Percentiles rank a stretch among this genome's conserved stretches.
Evolutionary conservation across 2,888 invertebrate species (phyloP).

Genomic region (Tipula lateralis): DNA sequence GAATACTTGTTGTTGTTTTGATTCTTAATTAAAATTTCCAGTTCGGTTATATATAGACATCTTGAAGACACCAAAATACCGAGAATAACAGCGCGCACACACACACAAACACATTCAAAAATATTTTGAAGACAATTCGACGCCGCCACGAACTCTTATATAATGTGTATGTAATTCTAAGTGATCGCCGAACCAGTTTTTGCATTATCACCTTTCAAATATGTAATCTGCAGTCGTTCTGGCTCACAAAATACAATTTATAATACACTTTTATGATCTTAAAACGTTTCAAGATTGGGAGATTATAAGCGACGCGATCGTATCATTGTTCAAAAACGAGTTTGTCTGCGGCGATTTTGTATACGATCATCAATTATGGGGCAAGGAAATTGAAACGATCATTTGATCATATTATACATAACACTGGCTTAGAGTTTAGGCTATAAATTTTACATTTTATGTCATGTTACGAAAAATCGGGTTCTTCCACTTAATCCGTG

Average conservation of each 20-base stretch:
- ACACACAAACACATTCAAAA: no score
- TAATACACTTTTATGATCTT: neutral
- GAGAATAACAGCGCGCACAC: neutral
- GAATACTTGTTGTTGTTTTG: neutral
- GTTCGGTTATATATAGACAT: neutral
- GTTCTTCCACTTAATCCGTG: no score
- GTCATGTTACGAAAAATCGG: no score
- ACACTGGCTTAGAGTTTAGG: no score
- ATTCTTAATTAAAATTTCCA: neutral
- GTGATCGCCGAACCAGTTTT: neutral
- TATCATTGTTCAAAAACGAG: neutral
- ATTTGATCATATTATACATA: no score
- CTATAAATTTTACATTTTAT: no score
- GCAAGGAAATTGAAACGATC: no score
- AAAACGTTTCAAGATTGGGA: neutral
- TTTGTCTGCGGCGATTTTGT: neutral
- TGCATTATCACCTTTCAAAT: constrained; percentile 11
- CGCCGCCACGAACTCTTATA: neutral
- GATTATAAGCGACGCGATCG: neutral
- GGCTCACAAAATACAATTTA: neutral
- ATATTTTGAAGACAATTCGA: neutral
- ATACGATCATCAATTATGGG: no score
- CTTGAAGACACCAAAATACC: neutral
- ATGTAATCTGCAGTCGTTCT: neutral
- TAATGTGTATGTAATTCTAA: neutral